These are phyloP conservation scores for Heterohyrax brucei DNA, from an alignment of 2,797 vertebrate species.

Conservation along the genomic window DNA sequence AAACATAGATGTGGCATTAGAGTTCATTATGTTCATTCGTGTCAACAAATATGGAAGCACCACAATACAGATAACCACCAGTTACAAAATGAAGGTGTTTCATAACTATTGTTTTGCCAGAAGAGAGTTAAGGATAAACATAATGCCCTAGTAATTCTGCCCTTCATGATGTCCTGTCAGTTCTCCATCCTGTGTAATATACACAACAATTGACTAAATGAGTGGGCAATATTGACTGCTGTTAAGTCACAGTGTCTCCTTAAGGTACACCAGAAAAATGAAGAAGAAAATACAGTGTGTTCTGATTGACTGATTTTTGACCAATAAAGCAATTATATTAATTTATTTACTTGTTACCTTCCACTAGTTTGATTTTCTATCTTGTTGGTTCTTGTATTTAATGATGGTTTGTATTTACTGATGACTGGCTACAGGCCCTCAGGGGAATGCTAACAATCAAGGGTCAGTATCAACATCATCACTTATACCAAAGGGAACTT, in stretches of 20 bases:
- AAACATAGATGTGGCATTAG: not conserved
- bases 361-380: not conserved
- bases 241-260: too few species aligned
- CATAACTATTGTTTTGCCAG: not conserved
- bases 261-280: too few species aligned
- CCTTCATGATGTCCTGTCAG: not conserved
- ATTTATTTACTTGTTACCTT: not conserved
- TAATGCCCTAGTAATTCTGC: not conserved
- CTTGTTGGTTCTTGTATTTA: not conserved
- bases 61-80: not conserved
- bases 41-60: not conserved
- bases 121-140: not conserved
- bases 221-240: too few species aligned
- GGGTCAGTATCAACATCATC: not conserved
- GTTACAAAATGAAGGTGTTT: not conserved
- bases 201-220: too few species aligned
- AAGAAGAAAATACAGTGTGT: too few species aligned
- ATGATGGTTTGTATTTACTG: too few species aligned
- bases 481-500: not conserved
- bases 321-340: too few species aligned
- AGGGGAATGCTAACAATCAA: not conserved
- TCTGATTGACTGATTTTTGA: too few species aligned
- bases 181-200: not conserved
- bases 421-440: not conserved
- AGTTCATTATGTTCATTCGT: not conserved